Conservation (phyloP, 2,888 invertebrate genomes). For the Heliconius cydno region DNA sequence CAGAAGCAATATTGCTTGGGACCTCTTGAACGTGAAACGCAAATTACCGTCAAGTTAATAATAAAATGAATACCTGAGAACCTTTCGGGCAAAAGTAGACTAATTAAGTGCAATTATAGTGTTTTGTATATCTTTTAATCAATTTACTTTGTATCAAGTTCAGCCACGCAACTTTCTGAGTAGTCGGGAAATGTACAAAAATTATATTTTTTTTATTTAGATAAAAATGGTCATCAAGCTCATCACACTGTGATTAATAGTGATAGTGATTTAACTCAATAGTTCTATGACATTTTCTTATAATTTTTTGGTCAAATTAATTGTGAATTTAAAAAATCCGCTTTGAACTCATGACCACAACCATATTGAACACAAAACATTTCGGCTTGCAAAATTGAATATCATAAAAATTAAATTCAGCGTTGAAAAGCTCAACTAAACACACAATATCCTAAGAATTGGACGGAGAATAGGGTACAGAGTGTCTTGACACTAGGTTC, state of each 20-base stretch:
- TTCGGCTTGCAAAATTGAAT: neutral
- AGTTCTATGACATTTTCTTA: too few species aligned
- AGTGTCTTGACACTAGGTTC: too few species aligned
- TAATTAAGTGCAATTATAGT: conserved; percentile 10
- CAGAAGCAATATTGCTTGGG: conserved; percentile 27
- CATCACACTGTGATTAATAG: neutral
- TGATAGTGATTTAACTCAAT: too few species aligned
- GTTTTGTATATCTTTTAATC: neutral
- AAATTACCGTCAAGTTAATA: conserved; percentile 23
- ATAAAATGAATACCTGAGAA: conserved; percentile 28
- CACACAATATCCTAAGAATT: neutral
- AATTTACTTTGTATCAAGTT: neutral
- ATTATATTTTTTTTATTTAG: too few species aligned
- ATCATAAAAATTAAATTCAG: neutral
- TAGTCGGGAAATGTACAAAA: neutral
- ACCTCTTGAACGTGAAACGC: conserved; percentile 22
- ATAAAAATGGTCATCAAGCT: neutral
- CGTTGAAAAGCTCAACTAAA: neutral
- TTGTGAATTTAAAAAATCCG: too few species aligned
- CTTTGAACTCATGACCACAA: too few species aligned
- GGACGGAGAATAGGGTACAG: too few species aligned
- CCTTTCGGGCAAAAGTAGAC: conserved; percentile 10
- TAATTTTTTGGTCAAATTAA: too few species aligned
- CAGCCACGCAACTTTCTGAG: neutral
- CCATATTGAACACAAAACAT: too few species aligned